phyloP scores from a whole-genome alignment of 2,888 invertebrate genomes.

The Clusia tigrina region DNA sequence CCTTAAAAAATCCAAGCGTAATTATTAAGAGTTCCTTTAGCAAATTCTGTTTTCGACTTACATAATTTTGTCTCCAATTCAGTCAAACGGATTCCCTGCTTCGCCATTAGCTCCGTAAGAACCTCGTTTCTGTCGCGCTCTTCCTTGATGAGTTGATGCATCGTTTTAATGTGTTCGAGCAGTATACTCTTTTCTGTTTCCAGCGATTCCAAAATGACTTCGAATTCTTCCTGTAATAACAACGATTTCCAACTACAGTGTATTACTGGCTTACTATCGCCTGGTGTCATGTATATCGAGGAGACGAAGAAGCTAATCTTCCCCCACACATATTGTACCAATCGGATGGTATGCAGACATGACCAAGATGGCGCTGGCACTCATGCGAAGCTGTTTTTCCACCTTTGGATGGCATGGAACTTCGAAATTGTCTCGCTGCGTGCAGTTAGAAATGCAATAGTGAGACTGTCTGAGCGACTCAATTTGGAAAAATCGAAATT shows the following conservation, averaged over 20 bases:
- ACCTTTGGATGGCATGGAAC: no score
- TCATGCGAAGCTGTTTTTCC: no score
- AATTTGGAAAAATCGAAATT: no score
- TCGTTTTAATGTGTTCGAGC: constrained; percentile 45
- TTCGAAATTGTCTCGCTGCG: no score
- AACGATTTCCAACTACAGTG: background rate
- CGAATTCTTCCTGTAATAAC: constrained; percentile 55
- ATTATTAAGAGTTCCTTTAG: constrained; percentile 9
- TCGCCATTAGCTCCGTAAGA: constrained; percentile 48
- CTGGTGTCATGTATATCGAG: background rate
- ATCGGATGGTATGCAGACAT: no score
- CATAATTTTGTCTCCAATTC: constrained; percentile 57
- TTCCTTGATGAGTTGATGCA: constrained; percentile 47
- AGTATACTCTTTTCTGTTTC: constrained; percentile 59
- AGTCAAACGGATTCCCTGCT: constrained; percentile 53
- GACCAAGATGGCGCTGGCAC: no score
- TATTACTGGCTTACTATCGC: background rate
- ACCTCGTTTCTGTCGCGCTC: constrained; percentile 49
- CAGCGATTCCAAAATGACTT: constrained; percentile 55
- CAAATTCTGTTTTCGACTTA: constrained; percentile 33
- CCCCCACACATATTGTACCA: no score
- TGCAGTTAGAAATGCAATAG: no score
- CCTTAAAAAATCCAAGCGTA: constrained; percentile 28
- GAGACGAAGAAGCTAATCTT: background rate
- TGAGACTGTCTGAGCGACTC: no score